These are phyloP conservation scores for Fundulus diaphanus DNA, from an alignment of 2,797 vertebrate species.

Conservation along the genomic window DNA sequence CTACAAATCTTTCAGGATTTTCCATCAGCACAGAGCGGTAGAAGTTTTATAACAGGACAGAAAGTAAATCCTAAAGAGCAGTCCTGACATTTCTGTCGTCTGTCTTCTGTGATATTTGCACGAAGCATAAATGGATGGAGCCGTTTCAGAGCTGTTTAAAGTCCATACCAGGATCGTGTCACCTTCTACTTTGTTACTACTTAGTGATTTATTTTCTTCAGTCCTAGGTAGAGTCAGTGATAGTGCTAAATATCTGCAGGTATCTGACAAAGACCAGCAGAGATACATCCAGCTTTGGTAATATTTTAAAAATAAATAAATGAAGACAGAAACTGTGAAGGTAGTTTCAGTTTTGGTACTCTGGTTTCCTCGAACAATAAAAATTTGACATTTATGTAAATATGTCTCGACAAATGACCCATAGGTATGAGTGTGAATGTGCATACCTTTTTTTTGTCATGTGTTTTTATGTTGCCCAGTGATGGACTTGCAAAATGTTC, in stretches of 20 bases:
- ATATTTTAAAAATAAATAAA: too few relatives aligned
- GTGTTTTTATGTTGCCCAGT: too few relatives aligned
- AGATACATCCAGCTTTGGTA: too few relatives aligned
- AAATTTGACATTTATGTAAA: too few relatives aligned
- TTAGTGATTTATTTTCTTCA: background rate
- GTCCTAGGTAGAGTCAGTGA: background rate
- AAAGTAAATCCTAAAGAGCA: background rate
- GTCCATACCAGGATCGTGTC: background rate
- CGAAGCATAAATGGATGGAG: background rate
- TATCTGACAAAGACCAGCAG: background rate
- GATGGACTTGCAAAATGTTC: too few relatives aligned
- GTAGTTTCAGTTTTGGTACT: too few relatives aligned
- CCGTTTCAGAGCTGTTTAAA: background rate
- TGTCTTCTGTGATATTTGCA: background rate
- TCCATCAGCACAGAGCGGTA: background rate
- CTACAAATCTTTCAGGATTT: background rate
- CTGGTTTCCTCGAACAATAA: too few relatives aligned
- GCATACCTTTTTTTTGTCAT: too few relatives aligned
- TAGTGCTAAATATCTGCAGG: background rate
- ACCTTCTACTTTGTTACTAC: background rate
- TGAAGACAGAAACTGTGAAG: too few relatives aligned
- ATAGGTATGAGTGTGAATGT: too few relatives aligned
- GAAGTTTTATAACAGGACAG: background rate
- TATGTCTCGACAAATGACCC: too few relatives aligned
- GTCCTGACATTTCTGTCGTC: background rate